Conservation (phyloP, 2,888 invertebrate genomes). For the Myopa testacea region DNA sequence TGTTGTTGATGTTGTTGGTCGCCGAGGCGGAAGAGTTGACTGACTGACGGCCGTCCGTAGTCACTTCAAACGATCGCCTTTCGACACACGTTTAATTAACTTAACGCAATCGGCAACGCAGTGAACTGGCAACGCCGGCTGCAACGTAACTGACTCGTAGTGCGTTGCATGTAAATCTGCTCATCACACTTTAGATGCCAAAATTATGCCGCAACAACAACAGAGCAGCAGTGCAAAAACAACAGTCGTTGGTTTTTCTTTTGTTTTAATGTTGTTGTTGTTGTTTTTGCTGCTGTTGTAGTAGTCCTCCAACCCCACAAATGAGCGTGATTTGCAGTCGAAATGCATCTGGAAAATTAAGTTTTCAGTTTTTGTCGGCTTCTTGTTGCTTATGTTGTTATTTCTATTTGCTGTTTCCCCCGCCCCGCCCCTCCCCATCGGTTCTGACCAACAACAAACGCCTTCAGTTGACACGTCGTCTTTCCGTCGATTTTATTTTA, state of each 20-base stretch:
- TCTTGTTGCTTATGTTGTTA: not conserved
- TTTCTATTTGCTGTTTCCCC: too few relatives aligned
- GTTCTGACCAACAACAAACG: too few relatives aligned
- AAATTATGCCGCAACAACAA: not conserved
- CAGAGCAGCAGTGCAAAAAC: conserved; percentile 33
- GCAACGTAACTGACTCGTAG: conserved; percentile 24
- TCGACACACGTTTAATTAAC: conserved; percentile 60
- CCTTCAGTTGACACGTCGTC: conserved; percentile 36
- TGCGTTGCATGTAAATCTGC: conserved; percentile 64
- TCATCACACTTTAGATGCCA: conserved; percentile 63
- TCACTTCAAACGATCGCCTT: conserved; percentile 9
- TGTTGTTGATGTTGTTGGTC: not conserved
- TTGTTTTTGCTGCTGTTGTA: conserved; percentile 29
- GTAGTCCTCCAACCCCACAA: conserved; percentile 38
- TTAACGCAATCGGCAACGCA: conserved; percentile 37
- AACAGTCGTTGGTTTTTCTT: conserved; percentile 34
- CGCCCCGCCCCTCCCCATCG: too few relatives aligned
- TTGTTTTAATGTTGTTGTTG: conserved; percentile 1
- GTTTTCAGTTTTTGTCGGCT: conserved; percentile 38
- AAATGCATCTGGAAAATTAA: conserved; percentile 51
- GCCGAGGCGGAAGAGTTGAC: not conserved
- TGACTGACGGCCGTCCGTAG: not conserved
- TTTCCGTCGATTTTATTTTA: conserved; percentile 42
- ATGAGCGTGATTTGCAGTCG: conserved; percentile 65
- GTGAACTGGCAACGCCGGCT: conserved; percentile 11